Base-by-base conservation (phyloP, 2,113 vertebrate genomes). In the Leptodactylus fuscus region DNA sequence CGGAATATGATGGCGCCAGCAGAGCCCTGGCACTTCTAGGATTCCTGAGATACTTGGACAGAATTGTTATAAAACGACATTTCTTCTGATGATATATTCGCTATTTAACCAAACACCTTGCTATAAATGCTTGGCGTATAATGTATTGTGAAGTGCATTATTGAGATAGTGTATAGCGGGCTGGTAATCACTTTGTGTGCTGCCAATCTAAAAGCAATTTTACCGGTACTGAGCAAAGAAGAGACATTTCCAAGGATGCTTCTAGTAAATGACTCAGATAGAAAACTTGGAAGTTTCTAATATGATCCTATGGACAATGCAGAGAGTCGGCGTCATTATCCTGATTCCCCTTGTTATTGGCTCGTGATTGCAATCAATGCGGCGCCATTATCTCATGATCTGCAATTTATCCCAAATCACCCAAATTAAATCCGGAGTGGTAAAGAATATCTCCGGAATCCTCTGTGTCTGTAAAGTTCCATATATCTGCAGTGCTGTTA, bases 161-260 rank as follows among this genome's bases (percentile, higher is more conserved):
- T 18, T 80, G 76, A 85, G 81, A 85, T 80, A 46, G 76, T 5
- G 78, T 73, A 71, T 24, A 32, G 29, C 55, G 58, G 76, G 34
- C 36, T 58, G 48, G 76, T 46, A 80, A 85, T 81, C 76, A 81
- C 49, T 58, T 76, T 85, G n/a, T 55, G 32, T 71, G 48, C 84
- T 22, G 49, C 76, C 84, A 85, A 85, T 85, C 81, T 85, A 60
- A 85, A 85, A 85, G 65, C 76, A 85, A 86, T 86, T 81, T 86
- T 71, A 85, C 65, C 69, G 49, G 46, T 24, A 58, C 83, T 29
- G 75, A 53, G 60, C 29, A 80, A 85, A 84, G 48, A 79, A 36
- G 51, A 79, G 76, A 85, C 65, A 86, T 71, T 71, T 51, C 38
- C 27, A 58, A 60, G 48, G 76, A 86, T 48, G 38, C 48, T 48